These are phyloP conservation scores for Tupaia tana DNA, from an alignment of 2,113 vertebrate genomes.

Conservation along the genomic window DNA sequence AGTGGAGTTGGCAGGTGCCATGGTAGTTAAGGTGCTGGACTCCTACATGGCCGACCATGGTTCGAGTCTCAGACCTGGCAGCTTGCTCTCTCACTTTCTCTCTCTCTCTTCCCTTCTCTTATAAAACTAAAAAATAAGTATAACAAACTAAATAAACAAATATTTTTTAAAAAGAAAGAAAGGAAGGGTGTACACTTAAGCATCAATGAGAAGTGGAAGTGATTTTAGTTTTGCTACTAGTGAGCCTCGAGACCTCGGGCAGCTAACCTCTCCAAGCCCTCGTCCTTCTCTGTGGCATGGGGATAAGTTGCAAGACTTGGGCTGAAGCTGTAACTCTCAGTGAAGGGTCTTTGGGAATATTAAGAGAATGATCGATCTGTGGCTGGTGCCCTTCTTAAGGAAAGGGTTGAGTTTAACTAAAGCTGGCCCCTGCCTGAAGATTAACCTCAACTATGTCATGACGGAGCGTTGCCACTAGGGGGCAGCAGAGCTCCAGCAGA, in stretches of 20 bases:
- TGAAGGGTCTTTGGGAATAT: neutral
- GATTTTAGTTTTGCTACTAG: neutral
- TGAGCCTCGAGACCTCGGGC: neutral
- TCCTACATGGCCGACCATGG: no score
- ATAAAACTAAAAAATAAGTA: no score
- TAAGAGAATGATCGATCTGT: neutral
- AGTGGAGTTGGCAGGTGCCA: no score
- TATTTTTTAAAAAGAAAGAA: no score
- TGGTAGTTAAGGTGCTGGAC: no score
- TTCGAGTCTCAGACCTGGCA: no score
- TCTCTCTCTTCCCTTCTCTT: no score
- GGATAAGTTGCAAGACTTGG: neutral
- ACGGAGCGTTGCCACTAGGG: constrained; percentile 17
- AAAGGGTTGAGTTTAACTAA: neutral
- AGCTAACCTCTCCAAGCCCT: neutral
- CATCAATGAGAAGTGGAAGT: neutral
- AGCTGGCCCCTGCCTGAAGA: neutral
- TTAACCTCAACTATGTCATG: neutral
- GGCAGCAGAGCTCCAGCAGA: constrained; percentile 72
- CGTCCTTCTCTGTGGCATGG: neutral
- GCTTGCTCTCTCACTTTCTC: no score
- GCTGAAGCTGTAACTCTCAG: neutral
- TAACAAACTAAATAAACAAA: no score
- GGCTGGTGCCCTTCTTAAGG: no score
- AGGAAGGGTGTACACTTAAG: neutral